Evolutionary conservation across 2,113 vertebrate genomes (phyloP), one percentile per base, ranked within the genome.

Genomic region (Rutilus rutilus): DNA sequence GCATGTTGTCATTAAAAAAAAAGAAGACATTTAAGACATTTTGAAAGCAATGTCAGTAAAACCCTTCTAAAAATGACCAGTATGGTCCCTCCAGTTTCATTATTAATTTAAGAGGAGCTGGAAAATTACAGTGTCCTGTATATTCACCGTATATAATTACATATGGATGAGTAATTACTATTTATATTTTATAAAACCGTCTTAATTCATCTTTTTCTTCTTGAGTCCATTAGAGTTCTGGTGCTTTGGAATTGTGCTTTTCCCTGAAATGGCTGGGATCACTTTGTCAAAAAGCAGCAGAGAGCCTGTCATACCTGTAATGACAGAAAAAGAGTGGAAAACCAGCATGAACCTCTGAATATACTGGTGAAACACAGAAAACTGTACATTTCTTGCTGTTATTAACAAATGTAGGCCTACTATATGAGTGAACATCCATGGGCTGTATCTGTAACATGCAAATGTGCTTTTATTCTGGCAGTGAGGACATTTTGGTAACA

Each of bases 281-380:
- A 92, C 7, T 89, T 89, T 88, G 47, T 94, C 92, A 25, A 89
- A 93, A 78, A 96, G 89, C 88, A 95, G 87, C 89, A 94, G 89
- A 0, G 95, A 95, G 59, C 67, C 74, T 59, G 89, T 80, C 91
- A 91, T 90, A 21, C 95, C 95, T 95, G 87, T 4, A 36, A 65
- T 6, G 14, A 78, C 42, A 60, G 0, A 57, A 27, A 52, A 52
- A 3, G 33, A 45, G 19, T 11, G 14, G 10, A 8, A 78, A 78
- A 83, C 42, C 23, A 76, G 14, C 2, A 10, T 60, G 25, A 57
- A 21, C 19, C 19, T 21, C 60, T 62, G 60, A 74, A 25, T 5
- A 42, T 23, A 10, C 65, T 21, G 64, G 27, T 67, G 64, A 3
- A 33, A 65, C 17, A 12, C 65, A 36, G 17, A 33, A 17, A 39